Percentiles rank a stretch among this genome's conserved stretches.
Conservation (phyloP, 2,888 invertebrate species). For the Archips xylosteana region DNA sequence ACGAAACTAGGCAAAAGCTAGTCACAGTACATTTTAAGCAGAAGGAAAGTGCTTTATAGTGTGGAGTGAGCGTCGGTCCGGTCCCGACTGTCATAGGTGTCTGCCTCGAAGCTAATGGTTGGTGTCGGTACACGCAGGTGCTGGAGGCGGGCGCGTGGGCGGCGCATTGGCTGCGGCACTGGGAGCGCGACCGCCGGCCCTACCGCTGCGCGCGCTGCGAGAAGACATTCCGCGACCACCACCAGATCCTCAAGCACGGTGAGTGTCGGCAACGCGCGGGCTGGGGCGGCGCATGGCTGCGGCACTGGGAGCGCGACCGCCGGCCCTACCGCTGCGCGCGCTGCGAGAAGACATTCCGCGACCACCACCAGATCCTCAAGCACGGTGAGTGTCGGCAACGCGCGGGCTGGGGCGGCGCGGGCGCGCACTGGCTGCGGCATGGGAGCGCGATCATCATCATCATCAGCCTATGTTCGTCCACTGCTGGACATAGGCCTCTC, state of each 20-base stretch:
- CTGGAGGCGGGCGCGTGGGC: conserved; percentile 61
- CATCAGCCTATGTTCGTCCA: no score
- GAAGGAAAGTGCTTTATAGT: no score
- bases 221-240: conserved; percentile 73
- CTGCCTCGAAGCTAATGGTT: no score
- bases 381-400: no score
- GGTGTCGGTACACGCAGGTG: conserved; percentile 49
- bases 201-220: conserved; percentile 79
- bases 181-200: conserved; percentile 73
- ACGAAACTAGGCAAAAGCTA: no score
- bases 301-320: conserved; percentile 74
- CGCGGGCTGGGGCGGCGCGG: no score
- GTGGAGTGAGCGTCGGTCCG: no score
- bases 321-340: conserved; percentile 77
- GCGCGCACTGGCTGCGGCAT: no score
- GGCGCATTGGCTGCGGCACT: conserved; percentile 74
- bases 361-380: conserved; percentile 72
- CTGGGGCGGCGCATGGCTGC: conserved; percentile 72
- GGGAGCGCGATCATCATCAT: no score
- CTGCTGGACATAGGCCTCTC: no score
- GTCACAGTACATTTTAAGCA: no score
- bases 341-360: conserved; percentile 77
- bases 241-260: conserved; percentile 76
- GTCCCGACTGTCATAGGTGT: no score
- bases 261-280: conserved; percentile 22